These are phyloP conservation scores for Gallinago jamesoni DNA, from an alignment of 2,113 vertebrate genomes.

Conservation along the genomic window DNA sequence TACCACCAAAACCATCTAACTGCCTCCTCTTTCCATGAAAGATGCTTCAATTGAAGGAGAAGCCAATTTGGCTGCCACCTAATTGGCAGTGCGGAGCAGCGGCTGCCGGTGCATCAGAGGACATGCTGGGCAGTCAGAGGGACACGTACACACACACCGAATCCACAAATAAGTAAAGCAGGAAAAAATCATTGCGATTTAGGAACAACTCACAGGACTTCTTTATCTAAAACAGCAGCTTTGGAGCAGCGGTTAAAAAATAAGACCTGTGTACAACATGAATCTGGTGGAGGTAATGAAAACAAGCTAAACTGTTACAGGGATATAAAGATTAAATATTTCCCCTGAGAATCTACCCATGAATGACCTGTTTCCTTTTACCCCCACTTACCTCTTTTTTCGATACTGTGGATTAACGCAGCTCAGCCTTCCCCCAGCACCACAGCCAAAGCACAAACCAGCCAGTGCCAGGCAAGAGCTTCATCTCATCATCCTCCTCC, in stretches of 20 bases:
- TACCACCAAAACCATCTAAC: neutral
- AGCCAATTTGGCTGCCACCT: neutral
- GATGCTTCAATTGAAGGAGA: neutral
- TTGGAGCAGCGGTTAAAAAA: neutral
- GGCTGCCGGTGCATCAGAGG: neutral
- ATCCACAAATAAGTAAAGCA: neutral
- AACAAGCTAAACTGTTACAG: neutral
- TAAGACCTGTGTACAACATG: neutral
- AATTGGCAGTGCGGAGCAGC: rapidly evolving
- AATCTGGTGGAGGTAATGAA: neutral
- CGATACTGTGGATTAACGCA: neutral
- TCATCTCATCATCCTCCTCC: neutral
- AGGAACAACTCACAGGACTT: neutral
- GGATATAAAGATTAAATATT: neutral
- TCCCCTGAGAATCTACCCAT: neutral
- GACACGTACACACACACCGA: neutral
- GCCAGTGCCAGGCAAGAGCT: neutral
- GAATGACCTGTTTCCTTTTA: neutral
- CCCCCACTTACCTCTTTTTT: neutral
- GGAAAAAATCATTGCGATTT: neutral
- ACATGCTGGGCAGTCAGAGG: neutral
- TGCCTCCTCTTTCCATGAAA: neutral
- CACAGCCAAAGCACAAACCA: neutral
- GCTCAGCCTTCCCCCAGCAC: neutral
- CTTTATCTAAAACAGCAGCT: neutral